These are phyloP conservation scores for Caiman crocodilus DNA, from an alignment of 2,797 vertebrate genomes.

Conservation along the genomic window DNA sequence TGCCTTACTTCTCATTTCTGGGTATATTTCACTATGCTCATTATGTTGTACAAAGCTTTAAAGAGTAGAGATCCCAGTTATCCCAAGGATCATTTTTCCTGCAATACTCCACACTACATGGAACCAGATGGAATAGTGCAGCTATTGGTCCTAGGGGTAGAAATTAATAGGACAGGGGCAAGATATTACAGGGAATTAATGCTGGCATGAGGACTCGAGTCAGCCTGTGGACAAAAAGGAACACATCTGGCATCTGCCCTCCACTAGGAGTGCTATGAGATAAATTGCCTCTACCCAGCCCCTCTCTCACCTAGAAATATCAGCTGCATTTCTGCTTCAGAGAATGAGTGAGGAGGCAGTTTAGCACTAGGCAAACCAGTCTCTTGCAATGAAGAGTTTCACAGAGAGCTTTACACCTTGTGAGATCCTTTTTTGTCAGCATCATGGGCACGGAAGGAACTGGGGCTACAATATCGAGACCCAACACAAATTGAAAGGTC, in stretches of 20 bases:
- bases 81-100: neutral
- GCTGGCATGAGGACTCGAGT: neutral
- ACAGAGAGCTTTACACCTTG: neutral
- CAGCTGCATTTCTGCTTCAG: too few species aligned
- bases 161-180: neutral
- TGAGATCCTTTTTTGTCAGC: too few species aligned
- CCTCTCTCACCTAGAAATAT: too few species aligned
- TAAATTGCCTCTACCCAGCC: neutral
- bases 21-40: neutral
- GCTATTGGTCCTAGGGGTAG: neutral
- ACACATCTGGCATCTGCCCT: neutral
- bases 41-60: neutral
- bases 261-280: neutral
- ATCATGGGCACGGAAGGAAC: rapidly evolving
- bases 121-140: neutral
- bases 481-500: rapidly evolving
- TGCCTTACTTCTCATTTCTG: neutral
- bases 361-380: too few species aligned
- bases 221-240: neutral
- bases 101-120: neutral
- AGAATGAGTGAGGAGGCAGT: too few species aligned
- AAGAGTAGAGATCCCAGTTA: neutral
- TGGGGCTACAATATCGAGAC: too few species aligned
- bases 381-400: rapidly evolving
- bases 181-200: neutral